These are phyloP conservation scores for Oscarella lobularis DNA, from an alignment of 37 sponge, comb jelly and placozoan species.

Conservation along the genomic window DNA sequence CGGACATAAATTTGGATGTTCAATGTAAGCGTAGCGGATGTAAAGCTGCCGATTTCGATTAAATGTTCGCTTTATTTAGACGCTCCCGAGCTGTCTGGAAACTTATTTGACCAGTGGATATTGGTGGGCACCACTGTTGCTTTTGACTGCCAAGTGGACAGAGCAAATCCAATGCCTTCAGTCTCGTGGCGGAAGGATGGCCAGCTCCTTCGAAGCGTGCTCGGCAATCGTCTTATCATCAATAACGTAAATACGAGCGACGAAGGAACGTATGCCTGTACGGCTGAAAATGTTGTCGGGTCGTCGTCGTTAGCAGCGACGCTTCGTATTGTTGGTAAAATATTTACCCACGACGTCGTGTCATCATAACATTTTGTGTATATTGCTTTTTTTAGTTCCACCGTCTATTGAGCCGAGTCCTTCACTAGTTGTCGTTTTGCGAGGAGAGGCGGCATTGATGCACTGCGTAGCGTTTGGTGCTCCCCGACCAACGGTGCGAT, in stretches of 20 bases:
- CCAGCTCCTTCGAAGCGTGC: not conserved
- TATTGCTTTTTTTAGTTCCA: too few species aligned
- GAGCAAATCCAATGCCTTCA: not conserved
- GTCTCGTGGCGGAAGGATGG: not conserved
- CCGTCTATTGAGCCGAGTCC: too few species aligned
- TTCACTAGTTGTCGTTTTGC: too few species aligned
- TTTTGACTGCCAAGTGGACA: not conserved
- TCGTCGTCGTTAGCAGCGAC: not conserved
- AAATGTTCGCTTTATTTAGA: too few species aligned
- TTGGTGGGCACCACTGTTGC: not conserved
- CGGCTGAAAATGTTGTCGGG: not conserved
- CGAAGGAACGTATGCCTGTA: not conserved
- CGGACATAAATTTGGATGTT: not conserved
- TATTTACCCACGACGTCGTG: too few species aligned
- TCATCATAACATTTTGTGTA: too few species aligned
- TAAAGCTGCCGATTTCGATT: too few species aligned
- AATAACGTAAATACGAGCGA: not conserved
- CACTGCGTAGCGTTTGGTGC: not conserved
- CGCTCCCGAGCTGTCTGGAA: too few species aligned
- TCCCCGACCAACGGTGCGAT: not conserved
- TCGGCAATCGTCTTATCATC: not conserved
- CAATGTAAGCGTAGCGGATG: constrained; percentile 2
- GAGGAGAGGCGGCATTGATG: not conserved
- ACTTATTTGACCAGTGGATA: not conserved
- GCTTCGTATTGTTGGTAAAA: not conserved